Base-by-base conservation (phyloP, 2,113 vertebrate species). In the Alligator mississippiensis region DNA sequence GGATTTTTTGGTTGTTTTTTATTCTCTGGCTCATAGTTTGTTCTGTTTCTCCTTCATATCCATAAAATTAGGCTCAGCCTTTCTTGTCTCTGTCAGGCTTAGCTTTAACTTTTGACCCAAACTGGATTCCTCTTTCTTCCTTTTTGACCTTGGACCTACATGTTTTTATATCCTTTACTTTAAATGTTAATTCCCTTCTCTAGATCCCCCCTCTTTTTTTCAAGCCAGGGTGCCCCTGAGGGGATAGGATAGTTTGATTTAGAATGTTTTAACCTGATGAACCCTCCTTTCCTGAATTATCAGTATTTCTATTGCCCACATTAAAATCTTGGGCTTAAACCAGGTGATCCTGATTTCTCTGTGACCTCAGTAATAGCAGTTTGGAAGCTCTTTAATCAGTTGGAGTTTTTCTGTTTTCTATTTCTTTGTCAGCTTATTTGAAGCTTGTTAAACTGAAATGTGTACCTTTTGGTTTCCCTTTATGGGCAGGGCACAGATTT, bases 131-230 rank as follows among this genome's bases (percentile, higher is more conserved):
- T 74, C 60, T 92, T 28, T 79, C 55, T 24, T 82, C 91, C 54
- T 89, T 11, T 92, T 92, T 96, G 94, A 96, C 96, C 94, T 94
- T 82, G 94, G 80, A 94, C 22, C 80, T 89, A 94, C 61, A 57
- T 77, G 94, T 91, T 94, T 74, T 83, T 80, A 34, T 70, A 59
- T 74, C 30, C 58, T 89, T 90, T 0, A 0, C 77, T 92, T 94
- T 93, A 85, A 77, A 75, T 83, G 4, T 80, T 9, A 47, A 85
- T 64, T 76, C 94, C 91, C 74, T 34, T 96, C 68, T 96, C 68
- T 91, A 82, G 72, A 61, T 55, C 30, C 30, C 87, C 93, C 92
- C 86, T 91, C 85, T 38, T 47, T 22, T 38, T 81, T 77, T 80
- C 89, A 79, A 58, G 64, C 81, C 70, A 19, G 34, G 90, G 79